phyloP scores from a whole-genome alignment of 2,888 invertebrate species.

The Standfussiana lucernea region DNA sequence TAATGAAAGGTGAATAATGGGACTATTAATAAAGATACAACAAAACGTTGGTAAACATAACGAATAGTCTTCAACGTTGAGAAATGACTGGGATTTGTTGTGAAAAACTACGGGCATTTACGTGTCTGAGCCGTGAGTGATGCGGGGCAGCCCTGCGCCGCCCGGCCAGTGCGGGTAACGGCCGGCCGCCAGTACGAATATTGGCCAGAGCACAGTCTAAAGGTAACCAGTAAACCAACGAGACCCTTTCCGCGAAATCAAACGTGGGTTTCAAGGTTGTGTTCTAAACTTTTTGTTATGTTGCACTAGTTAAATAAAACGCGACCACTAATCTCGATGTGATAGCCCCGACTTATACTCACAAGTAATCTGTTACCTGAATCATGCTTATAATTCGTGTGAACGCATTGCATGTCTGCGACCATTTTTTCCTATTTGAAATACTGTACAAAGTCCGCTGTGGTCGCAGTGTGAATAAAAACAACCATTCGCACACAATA shows the following conservation, averaged over 20 bases:
- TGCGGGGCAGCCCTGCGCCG: slow-evolving; percentile 52
- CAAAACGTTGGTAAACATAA: slow-evolving; percentile 39
- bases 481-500: slow-evolving; percentile 29
- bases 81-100: slow-evolving; percentile 53
- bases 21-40: slow-evolving; percentile 41
- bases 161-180: slow-evolving; percentile 37
- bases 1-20: slow-evolving; percentile 40
- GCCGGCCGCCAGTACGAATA: slow-evolving; percentile 43
- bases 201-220: slow-evolving; percentile 11
- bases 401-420: neutral
- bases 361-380: neutral
- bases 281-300: neutral
- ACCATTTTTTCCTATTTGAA: neutral
- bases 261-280: neutral
- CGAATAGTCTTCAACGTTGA: slow-evolving; percentile 44
- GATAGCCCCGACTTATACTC: neutral
- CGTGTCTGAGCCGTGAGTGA: slow-evolving; percentile 53
- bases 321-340: neutral
- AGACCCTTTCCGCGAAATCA: neutral
- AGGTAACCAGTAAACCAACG: neutral
- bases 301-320: neutral
- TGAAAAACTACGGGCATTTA: slow-evolving; percentile 57
- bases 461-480: slow-evolving; percentile 40
- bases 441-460: neutral
- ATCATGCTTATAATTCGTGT: neutral